These are phyloP conservation scores for Enteromius fasciolatus DNA, from an alignment of 2,797 vertebrate genomes.

Conservation along the genomic window DNA sequence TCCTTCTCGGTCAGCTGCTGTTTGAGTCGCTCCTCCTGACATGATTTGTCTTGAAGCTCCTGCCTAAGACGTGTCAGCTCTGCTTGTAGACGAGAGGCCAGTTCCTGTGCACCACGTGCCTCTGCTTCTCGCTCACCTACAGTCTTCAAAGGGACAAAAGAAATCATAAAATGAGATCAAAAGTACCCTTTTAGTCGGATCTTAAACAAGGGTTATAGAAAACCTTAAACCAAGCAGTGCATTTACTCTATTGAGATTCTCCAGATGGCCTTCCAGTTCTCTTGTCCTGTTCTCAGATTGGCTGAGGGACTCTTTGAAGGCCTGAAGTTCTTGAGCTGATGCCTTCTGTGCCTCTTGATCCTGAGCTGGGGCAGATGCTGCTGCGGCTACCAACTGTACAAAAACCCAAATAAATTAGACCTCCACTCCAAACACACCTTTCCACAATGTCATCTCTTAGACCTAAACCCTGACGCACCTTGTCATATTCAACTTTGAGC, in stretches of 20 bases:
- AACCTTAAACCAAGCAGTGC: neutral
- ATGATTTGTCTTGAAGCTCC: conserved; percentile 88
- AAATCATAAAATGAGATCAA: neutral
- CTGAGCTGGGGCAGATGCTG: conserved; percentile 79
- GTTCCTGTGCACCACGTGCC: conserved; percentile 83
- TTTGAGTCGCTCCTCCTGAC: conserved; percentile 87
- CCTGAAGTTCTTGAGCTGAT: conserved; percentile 87
- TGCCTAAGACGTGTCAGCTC: conserved; percentile 86
- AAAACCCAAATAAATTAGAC: neutral
- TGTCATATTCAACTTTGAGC: conserved; percentile 90
- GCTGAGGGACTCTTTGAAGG: conserved; percentile 81
- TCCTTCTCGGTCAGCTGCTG: conserved; percentile 94
- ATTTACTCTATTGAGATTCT: conserved; percentile 87
- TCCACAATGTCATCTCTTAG: neutral
- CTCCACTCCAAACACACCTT: neutral
- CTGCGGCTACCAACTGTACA: conserved; percentile 78
- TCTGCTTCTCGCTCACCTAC: conserved; percentile 88
- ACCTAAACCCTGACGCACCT: conserved; percentile 72
- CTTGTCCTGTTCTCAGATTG: conserved; percentile 85
- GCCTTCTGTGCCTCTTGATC: conserved; percentile 87
- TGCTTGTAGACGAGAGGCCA: conserved; percentile 81
- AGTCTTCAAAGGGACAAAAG: conserved; percentile 70
- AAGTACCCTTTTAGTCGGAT: neutral
- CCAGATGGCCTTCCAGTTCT: conserved; percentile 86
- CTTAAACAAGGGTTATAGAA: neutral